Conservation (phyloP, 2,888 invertebrate genomes). For the Dryobotodes eremita region DNA sequence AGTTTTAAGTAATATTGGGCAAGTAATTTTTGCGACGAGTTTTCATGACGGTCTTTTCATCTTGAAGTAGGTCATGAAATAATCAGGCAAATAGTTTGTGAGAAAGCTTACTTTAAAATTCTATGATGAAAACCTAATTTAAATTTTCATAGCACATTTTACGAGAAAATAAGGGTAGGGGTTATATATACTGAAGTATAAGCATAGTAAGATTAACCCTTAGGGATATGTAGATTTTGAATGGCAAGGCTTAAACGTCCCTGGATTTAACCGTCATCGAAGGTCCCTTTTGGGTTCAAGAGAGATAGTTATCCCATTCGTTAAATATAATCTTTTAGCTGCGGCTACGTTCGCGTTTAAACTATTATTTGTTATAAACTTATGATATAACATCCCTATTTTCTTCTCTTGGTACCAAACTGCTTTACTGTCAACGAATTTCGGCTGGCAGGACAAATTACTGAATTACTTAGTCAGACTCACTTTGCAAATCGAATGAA, state of each 20-base stretch:
- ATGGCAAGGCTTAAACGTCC: constrained; percentile 37
- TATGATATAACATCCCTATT: too few relatives aligned
- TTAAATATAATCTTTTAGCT: constrained; percentile 29
- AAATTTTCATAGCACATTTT: constrained; percentile 9
- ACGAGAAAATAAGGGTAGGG: background rate
- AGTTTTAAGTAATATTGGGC: constrained; percentile 14
- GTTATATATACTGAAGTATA: background rate
- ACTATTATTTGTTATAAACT: constrained; percentile 10
- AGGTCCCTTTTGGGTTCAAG: constrained; percentile 22
- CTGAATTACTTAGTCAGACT: background rate
- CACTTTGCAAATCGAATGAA: background rate
- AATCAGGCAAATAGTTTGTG: background rate
- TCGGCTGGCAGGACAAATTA: background rate
- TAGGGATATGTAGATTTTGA: constrained; percentile 28
- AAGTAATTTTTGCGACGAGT: constrained; percentile 3
- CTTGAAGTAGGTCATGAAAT: constrained; percentile 19
- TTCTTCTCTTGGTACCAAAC: background rate
- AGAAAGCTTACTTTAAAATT: constrained; percentile 7
- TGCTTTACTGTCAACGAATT: background rate
- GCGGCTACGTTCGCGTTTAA: background rate
- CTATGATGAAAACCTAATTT: background rate
- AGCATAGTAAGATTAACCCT: constrained; percentile 17
- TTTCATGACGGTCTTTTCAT: background rate
- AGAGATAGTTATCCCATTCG: constrained; percentile 17
- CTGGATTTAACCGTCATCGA: constrained; percentile 46